These are phyloP conservation scores for Pseudococcus jackbeardsleyi DNA, from an alignment of 2,888 invertebrate species.

Conservation along the genomic window DNA sequence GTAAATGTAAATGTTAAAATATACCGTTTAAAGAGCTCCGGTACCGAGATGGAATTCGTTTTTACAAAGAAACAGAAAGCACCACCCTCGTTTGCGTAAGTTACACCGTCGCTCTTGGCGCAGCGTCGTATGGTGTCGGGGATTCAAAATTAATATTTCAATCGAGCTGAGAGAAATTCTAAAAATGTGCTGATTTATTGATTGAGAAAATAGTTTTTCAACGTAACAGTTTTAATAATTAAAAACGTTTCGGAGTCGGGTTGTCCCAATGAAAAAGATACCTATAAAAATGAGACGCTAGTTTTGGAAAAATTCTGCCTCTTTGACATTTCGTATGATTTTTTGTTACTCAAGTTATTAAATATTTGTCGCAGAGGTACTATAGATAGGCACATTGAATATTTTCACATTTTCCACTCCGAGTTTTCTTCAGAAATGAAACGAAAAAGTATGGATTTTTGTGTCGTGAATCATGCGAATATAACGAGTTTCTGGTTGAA, in stretches of 20 bases:
- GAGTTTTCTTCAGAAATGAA: not conserved
- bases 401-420: not conserved
- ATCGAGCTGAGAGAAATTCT: slow-evolving; percentile 1
- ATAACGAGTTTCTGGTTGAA: not conserved
- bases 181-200: not conserved
- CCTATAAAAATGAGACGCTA: not conserved
- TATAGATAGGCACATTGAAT: not conserved
- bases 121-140: not conserved
- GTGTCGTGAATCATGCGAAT: not conserved
- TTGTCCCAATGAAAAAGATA: not conserved
- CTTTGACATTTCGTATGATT: not conserved
- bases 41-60: not conserved
- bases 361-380: not conserved
- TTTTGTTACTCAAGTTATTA: not conserved
- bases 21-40: not conserved
- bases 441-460: not conserved
- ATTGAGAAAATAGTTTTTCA: not conserved
- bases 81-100: not conserved
- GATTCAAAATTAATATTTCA: not conserved
- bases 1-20: slow-evolving; percentile 21
- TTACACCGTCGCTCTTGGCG: not conserved
- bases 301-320: not conserved
- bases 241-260: not conserved
- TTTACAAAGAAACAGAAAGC: slow-evolving; percentile 22
- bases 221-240: not conserved